These are phyloP conservation scores for Lithophane semibrunnea DNA, from an alignment of 2,888 invertebrate genomes.

Conservation along the genomic window DNA sequence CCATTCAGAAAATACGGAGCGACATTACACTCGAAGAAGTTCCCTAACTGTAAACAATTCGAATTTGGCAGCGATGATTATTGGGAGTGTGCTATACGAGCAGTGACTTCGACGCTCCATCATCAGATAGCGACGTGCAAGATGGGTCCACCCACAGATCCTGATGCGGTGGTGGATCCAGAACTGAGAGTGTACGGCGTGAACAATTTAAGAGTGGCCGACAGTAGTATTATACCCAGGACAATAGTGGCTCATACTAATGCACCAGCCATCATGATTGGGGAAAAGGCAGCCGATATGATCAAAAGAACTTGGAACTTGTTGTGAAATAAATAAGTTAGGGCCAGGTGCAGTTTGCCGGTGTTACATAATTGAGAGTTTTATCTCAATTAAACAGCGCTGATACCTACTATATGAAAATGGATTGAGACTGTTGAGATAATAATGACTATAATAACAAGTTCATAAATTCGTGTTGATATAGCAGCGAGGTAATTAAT, in stretches of 20 bases:
- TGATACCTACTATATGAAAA: neutral
- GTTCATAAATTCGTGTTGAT: slow-evolving; percentile 5
- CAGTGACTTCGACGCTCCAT: slow-evolving; percentile 91
- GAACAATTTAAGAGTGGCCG: slow-evolving; percentile 91
- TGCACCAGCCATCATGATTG: slow-evolving; percentile 93
- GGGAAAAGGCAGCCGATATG: slow-evolving; percentile 93
- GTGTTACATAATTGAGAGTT: neutral
- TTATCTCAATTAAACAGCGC: slow-evolving; percentile 2
- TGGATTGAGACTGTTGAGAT: neutral
- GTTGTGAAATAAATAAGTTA: slow-evolving; percentile 41
- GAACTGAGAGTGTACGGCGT: slow-evolving; percentile 92
- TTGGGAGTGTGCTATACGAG: slow-evolving; percentile 92
- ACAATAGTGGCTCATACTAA: slow-evolving; percentile 92
- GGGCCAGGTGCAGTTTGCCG: neutral
- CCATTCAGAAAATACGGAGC: slow-evolving; percentile 91
- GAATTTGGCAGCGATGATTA: slow-evolving; percentile 91
- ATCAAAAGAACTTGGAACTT: slow-evolving; percentile 89
- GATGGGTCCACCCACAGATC: slow-evolving; percentile 91
- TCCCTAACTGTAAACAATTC: slow-evolving; percentile 89
- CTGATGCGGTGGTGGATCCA: slow-evolving; percentile 91
- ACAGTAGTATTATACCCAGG: slow-evolving; percentile 92
- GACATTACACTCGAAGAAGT: slow-evolving; percentile 87
- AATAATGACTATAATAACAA: slow-evolving; percentile 1
- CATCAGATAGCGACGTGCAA: slow-evolving; percentile 93
- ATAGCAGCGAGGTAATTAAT: slow-evolving; percentile 19